These are phyloP conservation scores for Ramphastos sulfuratus DNA, from an alignment of 2,113 vertebrate genomes.

Conservation along the genomic window DNA sequence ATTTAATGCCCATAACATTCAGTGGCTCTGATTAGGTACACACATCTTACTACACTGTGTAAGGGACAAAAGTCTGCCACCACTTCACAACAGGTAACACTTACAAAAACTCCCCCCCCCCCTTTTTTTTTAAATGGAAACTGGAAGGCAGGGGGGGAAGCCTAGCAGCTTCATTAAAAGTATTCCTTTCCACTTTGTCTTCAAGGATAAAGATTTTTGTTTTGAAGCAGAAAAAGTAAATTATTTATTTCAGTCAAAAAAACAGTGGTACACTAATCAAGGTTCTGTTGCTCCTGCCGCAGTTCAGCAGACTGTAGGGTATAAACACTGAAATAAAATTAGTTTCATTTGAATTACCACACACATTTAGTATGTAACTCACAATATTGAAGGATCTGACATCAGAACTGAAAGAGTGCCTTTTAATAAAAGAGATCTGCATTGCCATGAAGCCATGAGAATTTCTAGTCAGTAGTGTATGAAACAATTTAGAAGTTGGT, in stretches of 20 bases:
- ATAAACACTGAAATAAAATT: conserved; percentile 51
- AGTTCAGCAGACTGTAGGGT: conserved; percentile 32
- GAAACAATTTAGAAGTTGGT: conserved; percentile 59
- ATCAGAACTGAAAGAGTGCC: conserved; percentile 35
- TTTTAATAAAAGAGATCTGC: conserved; percentile 64
- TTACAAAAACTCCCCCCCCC: background rate
- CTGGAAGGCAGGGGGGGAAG: background rate
- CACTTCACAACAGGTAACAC: too few relatives aligned
- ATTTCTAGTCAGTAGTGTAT: conserved; percentile 55
- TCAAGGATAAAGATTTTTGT: conserved; percentile 48
- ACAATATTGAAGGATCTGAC: conserved; percentile 22
- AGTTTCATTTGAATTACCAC: conserved; percentile 66
- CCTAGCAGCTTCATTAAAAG: background rate
- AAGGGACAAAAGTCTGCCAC: background rate
- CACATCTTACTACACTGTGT: conserved; percentile 7
- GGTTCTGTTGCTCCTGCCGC: conserved; percentile 48
- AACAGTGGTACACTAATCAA: conserved; percentile 21
- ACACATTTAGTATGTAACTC: conserved; percentile 55
- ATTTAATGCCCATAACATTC: conserved; percentile 60
- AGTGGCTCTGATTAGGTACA: conserved; percentile 6
- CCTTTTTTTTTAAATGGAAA: conserved; percentile 9
- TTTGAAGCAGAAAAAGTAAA: conserved; percentile 48
- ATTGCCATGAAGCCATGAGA: conserved; percentile 58
- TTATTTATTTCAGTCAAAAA: conserved; percentile 68
- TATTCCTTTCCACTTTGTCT: background rate